These are phyloP conservation scores for Drosophila pruinosa DNA, from an alignment of 1,140 invertebrate genomes.

Conservation along the genomic window DNA sequence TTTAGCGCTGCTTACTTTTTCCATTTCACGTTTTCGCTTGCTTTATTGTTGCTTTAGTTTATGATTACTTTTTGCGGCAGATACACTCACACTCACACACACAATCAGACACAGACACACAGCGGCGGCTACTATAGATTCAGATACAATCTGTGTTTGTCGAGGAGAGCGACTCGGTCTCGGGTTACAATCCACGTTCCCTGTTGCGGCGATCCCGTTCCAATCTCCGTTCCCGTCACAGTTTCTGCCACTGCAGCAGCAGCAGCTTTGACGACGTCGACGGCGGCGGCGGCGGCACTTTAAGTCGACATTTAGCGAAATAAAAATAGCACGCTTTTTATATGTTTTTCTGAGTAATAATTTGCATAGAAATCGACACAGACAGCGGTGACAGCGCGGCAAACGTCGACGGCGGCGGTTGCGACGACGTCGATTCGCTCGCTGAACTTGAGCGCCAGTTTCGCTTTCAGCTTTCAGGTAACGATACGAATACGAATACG, in stretches of 20 bases:
- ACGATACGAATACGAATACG: constrained; percentile 17
- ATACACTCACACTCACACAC: constrained; percentile 57
- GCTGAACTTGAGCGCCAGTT: constrained; percentile 69
- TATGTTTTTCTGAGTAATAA: constrained; percentile 76
- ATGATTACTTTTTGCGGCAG: constrained; percentile 66
- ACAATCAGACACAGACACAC: constrained; percentile 47
- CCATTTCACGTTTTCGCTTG: constrained; percentile 58
- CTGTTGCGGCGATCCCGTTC: constrained; percentile 19
- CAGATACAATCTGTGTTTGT: constrained; percentile 71
- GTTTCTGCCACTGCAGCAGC: constrained; percentile 58
- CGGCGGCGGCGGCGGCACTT: constrained; percentile 52
- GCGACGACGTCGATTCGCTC: constrained; percentile 36
- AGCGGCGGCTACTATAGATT: constrained; percentile 51
- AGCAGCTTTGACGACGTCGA: constrained; percentile 9
- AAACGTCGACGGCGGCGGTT: constrained; percentile 7
- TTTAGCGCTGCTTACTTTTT: constrained; percentile 49
- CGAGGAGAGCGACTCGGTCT: constrained; percentile 40
- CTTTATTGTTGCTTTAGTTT: constrained; percentile 60
- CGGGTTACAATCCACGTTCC: constrained; percentile 34
- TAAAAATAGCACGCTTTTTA: constrained; percentile 79
- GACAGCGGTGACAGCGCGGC: constrained; percentile 15
- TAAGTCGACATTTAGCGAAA: constrained; percentile 78
- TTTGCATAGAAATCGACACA: constrained; percentile 75
- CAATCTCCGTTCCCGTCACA: constrained; percentile 55
- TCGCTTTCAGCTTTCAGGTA: constrained; percentile 42